Evolutionary conservation across 2,888 invertebrate genomes (phyloP).

Genomic region (Lymantria dispar): DNA sequence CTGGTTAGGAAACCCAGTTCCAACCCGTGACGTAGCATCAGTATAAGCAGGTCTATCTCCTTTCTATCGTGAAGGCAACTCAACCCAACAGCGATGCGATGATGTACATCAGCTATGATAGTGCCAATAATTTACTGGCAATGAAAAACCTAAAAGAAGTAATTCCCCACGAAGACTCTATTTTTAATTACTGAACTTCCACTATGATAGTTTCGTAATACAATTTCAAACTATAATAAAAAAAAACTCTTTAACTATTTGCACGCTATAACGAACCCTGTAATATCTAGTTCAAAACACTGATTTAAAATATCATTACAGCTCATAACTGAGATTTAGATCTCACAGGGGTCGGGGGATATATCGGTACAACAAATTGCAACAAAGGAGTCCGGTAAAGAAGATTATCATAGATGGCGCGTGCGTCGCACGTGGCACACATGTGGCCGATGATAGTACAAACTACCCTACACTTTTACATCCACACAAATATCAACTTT

Average conservation of each 20-base stretch:
- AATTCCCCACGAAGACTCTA: too few species aligned
- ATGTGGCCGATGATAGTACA: slow-evolving; percentile 61
- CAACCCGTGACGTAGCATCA: too few species aligned
- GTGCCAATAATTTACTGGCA: too few species aligned
- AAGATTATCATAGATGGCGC: slow-evolving; percentile 77
- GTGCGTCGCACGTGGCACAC: slow-evolving; percentile 73
- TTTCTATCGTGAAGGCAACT: too few species aligned
- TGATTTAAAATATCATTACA: slow-evolving; percentile 81
- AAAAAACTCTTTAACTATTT: slow-evolving; percentile 10
- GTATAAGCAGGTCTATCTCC: too few species aligned
- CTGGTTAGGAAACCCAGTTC: too few species aligned
- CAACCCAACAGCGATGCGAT: too few species aligned
- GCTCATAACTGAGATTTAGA: slow-evolving; percentile 69
- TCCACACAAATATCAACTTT: slow-evolving; percentile 31
- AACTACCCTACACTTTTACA: slow-evolving; percentile 50
- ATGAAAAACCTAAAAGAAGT: too few species aligned
- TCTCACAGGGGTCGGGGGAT: slow-evolving; percentile 61
- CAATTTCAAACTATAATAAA: too few species aligned
- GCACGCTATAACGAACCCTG: slow-evolving; percentile 38
- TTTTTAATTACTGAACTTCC: too few species aligned
- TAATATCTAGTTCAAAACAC: slow-evolving; percentile 60
- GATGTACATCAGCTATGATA: too few species aligned
- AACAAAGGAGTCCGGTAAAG: slow-evolving; percentile 77
- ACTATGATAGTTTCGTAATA: too few species aligned
- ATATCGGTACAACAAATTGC: slow-evolving; percentile 75